phyloP scores from a whole-genome alignment of 2,888 invertebrate genomes.

The Taphrorychus bicolor region DNA sequence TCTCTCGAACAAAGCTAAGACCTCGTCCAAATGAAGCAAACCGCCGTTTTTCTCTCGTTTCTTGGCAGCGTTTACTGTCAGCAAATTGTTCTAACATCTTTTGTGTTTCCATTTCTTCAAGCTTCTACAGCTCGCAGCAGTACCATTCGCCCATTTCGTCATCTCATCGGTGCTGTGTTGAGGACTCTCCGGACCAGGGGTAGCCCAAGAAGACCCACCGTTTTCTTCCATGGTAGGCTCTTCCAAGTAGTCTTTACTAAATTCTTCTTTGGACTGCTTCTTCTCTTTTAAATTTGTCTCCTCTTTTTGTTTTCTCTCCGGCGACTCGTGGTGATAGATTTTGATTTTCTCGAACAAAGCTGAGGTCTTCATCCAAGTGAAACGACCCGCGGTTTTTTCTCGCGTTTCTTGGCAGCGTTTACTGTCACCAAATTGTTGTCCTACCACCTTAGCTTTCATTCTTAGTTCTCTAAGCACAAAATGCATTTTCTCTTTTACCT shows the following conservation, averaged over 20 bases:
- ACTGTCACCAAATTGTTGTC: conserved; percentile 58
- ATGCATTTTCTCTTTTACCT: conserved; percentile 80
- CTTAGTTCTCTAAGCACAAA: conserved; percentile 79
- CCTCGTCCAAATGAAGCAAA: conserved; percentile 55
- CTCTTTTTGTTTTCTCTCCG: conserved; percentile 17
- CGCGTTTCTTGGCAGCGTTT: conserved; percentile 55
- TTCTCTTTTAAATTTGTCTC: conserved; percentile 13
- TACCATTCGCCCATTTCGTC: conserved; percentile 88
- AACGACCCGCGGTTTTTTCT: conserved; percentile 47
- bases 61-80: conserved; percentile 56
- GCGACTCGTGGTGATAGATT: conserved; percentile 59
- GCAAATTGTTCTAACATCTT: conserved; percentile 66
- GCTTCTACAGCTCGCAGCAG: conserved; percentile 84
- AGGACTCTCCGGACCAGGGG: conserved; percentile 87
- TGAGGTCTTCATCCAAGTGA: conserved; percentile 55
- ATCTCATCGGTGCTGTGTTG: conserved; percentile 89
- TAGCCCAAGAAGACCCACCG: conserved; percentile 78
- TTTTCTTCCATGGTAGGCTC: conserved; percentile 58
- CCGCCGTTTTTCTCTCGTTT: conserved; percentile 50
- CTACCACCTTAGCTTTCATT: conserved; percentile 67
- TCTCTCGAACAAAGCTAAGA: conserved; percentile 58
- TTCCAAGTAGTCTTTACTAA: conserved; percentile 10
- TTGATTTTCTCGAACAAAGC: conserved; percentile 61
- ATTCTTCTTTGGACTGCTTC: conserved; percentile 4
- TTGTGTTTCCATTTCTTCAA: conserved; percentile 85